Evolutionary conservation across 2,888 invertebrate genomes (phyloP).

Genomic region (Heliconius cydno): DNA sequence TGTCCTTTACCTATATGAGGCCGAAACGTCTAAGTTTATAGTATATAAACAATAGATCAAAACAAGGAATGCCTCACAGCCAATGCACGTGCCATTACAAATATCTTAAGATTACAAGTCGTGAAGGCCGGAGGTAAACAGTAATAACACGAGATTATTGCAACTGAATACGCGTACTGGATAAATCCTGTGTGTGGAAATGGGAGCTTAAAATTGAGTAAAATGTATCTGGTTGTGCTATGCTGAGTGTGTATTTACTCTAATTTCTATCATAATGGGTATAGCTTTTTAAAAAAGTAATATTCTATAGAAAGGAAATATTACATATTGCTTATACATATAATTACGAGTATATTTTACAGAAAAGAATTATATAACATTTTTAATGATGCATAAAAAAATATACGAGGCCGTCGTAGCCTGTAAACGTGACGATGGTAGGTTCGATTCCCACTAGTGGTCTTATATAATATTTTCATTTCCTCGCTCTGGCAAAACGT

Average conservation of each 20-base stretch:
- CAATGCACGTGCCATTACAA: slow-evolving; percentile 70
- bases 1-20: no score
- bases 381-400: no score
- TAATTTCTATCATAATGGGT: background rate
- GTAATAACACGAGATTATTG: slow-evolving; percentile 74
- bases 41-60: slow-evolving; percentile 29
- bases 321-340: no score
- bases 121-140: slow-evolving; percentile 79
- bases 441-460: no score
- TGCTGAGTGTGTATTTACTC: background rate
- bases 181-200: slow-evolving; percentile 23
- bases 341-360: no score
- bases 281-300: background rate
- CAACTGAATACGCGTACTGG: slow-evolving; percentile 63
- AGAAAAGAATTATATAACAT: no score
- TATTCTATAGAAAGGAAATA: no score
- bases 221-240: background rate
- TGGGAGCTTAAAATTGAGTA: background rate
- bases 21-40: background rate
- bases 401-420: no score
- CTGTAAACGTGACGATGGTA: no score
- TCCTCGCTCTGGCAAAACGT: no score
- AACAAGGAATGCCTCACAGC: slow-evolving; percentile 25
- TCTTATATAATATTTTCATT: no score
- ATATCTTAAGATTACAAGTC: slow-evolving; percentile 73